Base-by-base conservation (phyloP, 2,113 vertebrate species). In the Pterocles orientalis region DNA sequence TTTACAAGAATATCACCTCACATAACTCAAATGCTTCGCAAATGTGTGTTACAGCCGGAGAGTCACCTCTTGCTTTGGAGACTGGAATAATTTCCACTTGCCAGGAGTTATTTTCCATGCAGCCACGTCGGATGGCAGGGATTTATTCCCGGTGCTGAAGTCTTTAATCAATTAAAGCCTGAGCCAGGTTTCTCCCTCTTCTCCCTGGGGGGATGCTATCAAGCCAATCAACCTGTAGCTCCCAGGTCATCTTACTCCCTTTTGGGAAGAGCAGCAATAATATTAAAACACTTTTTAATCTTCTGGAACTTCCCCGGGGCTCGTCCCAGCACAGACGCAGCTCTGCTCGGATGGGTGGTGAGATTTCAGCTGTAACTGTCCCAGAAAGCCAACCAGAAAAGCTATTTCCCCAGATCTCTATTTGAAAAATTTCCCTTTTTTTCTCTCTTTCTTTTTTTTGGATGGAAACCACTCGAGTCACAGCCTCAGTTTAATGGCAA, bases 181-280 rank as follows among this genome's bases (percentile, higher is more conserved):
- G 2, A 64, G 81, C 86, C 41, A 65, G 61, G 23, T 65, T 90
- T 95, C 88, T 91, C 53, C 31, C 33, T 90, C 75, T 90, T 88
- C 31, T 80, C 82, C 91, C 94, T 8, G 4, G 33, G 25, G 79
- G 20, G 53, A 84, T 58, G 65, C 57, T 83, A 84, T 94, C 77
- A 86, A 86, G 86, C 94, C 77, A 92, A 93, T 88, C 94, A 91
- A 96, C 92, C 96, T 96, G 95, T 92, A 86, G 95, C 81, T 65
- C 94, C 70, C 90, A 89, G 92, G 94, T 95, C 95, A 96, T 84
- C 75, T 70, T 50, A 39, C 13, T 94, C 31, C 70, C 92, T 62
- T 83, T 91, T 77, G 79, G 56, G 85, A 94, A 92, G 71, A 92
- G 56, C 85, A 93, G 53, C 61, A 91, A 57, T 34, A 19, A 60